Evolutionary conservation across 2,888 invertebrate species (phyloP), one percentile per base, ranked within the genome.

Genomic region (Antitype chi): DNA sequence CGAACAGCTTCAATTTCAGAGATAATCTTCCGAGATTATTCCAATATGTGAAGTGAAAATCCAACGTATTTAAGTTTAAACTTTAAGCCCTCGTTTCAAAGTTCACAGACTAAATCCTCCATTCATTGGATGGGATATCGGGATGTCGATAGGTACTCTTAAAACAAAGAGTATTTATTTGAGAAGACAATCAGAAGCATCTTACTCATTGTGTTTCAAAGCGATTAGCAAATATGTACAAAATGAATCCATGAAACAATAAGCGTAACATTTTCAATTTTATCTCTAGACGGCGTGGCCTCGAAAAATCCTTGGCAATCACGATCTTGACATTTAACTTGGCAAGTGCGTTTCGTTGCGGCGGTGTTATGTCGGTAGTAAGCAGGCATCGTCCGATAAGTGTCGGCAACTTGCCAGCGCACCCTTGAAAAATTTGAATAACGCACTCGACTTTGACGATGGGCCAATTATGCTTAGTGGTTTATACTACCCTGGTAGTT

Each of bases 251-350:
- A 47, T n/a, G n/a, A 49, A 79, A 66, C 64, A 60, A 66, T 71
- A 72, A 69, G 62, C 78, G 47, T 73, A 83, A 57, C 73, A 76
- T 73, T 80, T 70, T 69, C 62, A 67, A 67, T 73, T 73, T 63
- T 52, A 84, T 63, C 70, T 79, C 57, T 47, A 81, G 76, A 74
- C 80, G 68, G 70, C 60, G 76, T 83, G 83, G 74, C 80, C 83
- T 84, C 83, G 76, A 83, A 84, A 84, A 69, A 76, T 70, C 70
- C 73, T 70, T 81, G 78, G 82, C 63, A 72, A 84, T 82, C 88
- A 88, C 89, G 89, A 88, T 88, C 90, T 90, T 91, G 91, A 89
- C 89, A 91, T 91, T 91, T 89, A 86, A 85, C 84, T 87, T 81
- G 80, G 87, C 87, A 85, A 88, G 88, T 89, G 85, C 82, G 86